These are phyloP conservation scores for Miniopterus natalensis DNA, from an alignment of 2,113 vertebrate species.

Conservation along the genomic window DNA sequence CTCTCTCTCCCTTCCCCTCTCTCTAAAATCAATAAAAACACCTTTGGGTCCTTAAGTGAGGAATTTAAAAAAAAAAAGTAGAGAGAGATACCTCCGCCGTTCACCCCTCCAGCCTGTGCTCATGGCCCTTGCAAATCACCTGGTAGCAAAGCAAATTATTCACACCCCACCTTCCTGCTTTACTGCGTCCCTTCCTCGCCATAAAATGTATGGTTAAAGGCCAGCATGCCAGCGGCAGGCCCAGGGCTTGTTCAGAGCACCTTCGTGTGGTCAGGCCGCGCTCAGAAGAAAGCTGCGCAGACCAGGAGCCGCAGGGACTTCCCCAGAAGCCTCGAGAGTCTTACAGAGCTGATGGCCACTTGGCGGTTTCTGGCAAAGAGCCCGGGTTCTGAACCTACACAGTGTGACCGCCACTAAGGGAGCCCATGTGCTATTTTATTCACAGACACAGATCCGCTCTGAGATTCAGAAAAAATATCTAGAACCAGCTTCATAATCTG, in stretches of 20 bases:
- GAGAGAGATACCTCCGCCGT: not conserved
- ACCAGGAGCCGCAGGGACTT: fast-evolving
- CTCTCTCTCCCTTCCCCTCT: no score
- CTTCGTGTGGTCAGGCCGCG: not conserved
- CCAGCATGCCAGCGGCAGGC: not conserved
- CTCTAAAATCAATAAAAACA: no score
- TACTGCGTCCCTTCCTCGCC: not conserved
- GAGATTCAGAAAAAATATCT: not conserved
- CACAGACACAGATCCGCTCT: not conserved
- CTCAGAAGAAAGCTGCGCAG: not conserved
- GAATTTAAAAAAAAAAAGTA: no score
- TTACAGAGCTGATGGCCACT: not conserved
- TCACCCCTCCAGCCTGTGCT: not conserved
- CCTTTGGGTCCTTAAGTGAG: no score
- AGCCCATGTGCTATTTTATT: not conserved
- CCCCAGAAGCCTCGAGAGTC: fast-evolving
- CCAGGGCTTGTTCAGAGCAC: not conserved
- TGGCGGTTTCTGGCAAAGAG: not conserved
- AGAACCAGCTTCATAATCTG: not conserved
- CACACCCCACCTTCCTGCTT: not conserved
- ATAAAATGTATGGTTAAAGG: slow-evolving; percentile 42
- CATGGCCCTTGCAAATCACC: not conserved
- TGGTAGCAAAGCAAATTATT: not conserved
- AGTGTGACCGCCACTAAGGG: not conserved
- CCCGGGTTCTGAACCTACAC: not conserved